Percentiles rank a stretch among this genome's conserved stretches.
phyloP scores from a whole-genome alignment of 2,888 invertebrate species.

The Odontothrips loti region DNA sequence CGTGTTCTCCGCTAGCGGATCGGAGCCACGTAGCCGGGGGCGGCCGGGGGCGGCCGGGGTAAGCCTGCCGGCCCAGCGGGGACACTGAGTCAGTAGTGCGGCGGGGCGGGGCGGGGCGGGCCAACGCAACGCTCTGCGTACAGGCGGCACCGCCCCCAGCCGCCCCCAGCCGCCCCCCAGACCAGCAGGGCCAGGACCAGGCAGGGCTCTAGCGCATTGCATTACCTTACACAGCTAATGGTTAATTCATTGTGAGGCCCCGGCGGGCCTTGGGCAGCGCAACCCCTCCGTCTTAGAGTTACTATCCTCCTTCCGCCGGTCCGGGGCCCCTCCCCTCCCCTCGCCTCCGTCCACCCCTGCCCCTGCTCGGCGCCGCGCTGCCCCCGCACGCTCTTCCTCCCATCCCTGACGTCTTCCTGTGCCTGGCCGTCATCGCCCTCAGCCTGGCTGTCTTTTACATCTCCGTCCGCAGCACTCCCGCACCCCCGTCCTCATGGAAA shows the following conservation, averaged over 20 bases:
- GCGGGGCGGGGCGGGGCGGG: not conserved
- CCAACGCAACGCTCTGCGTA: not conserved
- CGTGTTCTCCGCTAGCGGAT: not conserved
- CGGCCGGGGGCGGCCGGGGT: not conserved
- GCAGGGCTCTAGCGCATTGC: not conserved
- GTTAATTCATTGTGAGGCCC: slow-evolving; percentile 4
- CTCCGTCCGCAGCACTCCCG: not conserved
- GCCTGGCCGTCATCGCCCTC: not conserved
- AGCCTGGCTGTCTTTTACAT: not conserved
- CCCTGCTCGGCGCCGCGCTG: not conserved
- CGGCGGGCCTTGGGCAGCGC: not conserved
- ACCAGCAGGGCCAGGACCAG: not conserved
- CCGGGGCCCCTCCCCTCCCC: not conserved
- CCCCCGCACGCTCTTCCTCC: not conserved
- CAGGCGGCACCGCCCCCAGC: not conserved
- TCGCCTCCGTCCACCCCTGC: not conserved
- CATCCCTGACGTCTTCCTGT: not conserved
- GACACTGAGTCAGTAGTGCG: not conserved
- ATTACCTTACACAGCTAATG: slow-evolving; percentile 26
- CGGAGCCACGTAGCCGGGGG: not conserved
- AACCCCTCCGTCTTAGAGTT: not conserved
- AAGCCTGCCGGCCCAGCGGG: not conserved
- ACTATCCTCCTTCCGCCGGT: not conserved
- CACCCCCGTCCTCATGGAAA: not conserved
- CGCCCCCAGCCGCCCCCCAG: not conserved